These are phyloP conservation scores for Perizoma flavofasciatum DNA, from an alignment of 2,888 invertebrate species.

Conservation along the genomic window DNA sequence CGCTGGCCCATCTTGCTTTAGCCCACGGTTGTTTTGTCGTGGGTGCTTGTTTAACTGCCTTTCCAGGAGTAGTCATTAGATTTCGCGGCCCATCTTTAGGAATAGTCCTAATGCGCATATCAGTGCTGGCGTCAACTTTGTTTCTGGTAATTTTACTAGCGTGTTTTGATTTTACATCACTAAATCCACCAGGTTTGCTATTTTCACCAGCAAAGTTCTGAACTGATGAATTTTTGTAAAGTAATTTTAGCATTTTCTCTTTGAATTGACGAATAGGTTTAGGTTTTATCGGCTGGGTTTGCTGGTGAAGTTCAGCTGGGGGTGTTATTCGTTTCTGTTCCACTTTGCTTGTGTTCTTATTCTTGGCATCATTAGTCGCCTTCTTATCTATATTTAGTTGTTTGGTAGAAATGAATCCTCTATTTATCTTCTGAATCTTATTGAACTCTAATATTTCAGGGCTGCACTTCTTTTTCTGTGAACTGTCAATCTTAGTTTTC, in stretches of 20 bases:
- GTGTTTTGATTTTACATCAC: constrained; percentile 23
- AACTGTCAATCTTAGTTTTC: constrained; percentile 8
- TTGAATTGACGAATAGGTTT: constrained; percentile 55
- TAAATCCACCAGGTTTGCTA: constrained; percentile 22
- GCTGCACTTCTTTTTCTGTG: constrained; percentile 17
- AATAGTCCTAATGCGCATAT: constrained; percentile 20
- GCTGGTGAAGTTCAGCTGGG: constrained; percentile 30
- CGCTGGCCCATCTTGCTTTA: constrained; percentile 66
- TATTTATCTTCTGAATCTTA: constrained; percentile 12
- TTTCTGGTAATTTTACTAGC: constrained; percentile 9
- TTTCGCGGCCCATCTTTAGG: constrained; percentile 9
- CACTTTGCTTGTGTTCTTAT: constrained; percentile 25
- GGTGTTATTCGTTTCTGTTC: constrained; percentile 25
- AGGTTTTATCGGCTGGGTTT: constrained; percentile 34
- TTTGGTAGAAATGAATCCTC: constrained; percentile 12
- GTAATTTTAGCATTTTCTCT: constrained; percentile 62
- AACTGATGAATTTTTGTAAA: constrained; percentile 55
- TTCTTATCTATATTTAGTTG: constrained; percentile 17
- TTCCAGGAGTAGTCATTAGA: constrained; percentile 9
- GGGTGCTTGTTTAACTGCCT: constrained; percentile 8
- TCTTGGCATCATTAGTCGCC: constrained; percentile 10
- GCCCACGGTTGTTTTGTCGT: constrained; percentile 49
- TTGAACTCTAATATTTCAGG: constrained; percentile 17
- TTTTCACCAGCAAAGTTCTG: constrained; percentile 29
- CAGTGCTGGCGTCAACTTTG: constrained; percentile 36